phyloP scores from a whole-genome alignment of 1,140 invertebrate genomes.

The Pygmarrhopalites habei region DNA sequence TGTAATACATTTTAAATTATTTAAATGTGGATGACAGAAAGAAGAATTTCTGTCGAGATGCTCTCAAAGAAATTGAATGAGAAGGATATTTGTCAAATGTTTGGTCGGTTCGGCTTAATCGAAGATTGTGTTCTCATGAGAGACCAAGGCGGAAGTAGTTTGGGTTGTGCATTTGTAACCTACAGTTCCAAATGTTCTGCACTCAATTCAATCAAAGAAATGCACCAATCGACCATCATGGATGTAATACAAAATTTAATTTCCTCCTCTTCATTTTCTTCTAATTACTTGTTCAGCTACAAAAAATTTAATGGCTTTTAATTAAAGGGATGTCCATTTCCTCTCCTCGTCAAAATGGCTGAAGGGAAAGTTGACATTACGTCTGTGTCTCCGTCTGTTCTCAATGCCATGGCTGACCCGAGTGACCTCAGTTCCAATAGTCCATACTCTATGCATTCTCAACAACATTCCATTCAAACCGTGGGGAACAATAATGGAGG shows the following conservation, averaged over 20 bases:
- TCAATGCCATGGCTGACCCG: no score
- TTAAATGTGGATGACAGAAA: constrained; percentile 63
- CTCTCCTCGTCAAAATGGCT: no score
- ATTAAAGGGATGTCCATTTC: no score
- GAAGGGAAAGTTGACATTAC: no score
- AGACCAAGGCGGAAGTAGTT: constrained; percentile 80
- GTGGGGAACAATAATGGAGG: no score
- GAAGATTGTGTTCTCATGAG: constrained; percentile 96
- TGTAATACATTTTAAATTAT: neutral
- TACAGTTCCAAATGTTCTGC: constrained; percentile 92
- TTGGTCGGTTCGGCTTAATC: constrained; percentile 84
- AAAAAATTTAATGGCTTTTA: no score
- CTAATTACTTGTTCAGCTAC: no score
- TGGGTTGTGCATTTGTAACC: constrained; percentile 95
- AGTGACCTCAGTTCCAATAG: no score
- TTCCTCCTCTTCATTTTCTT: no score
- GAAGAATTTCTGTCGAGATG: constrained; percentile 99
- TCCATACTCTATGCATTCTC: no score
- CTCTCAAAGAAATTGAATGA: constrained; percentile 93
- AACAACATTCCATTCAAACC: no score
- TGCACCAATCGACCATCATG: constrained; percentile 97
- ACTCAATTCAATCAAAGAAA: constrained; percentile 88
- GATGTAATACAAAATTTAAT: constrained; percentile 55
- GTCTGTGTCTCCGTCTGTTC: no score
- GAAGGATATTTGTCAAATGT: constrained; percentile 88